Conservation (phyloP, 2,797 vertebrate species). For the Scleropages formosus region DNA sequence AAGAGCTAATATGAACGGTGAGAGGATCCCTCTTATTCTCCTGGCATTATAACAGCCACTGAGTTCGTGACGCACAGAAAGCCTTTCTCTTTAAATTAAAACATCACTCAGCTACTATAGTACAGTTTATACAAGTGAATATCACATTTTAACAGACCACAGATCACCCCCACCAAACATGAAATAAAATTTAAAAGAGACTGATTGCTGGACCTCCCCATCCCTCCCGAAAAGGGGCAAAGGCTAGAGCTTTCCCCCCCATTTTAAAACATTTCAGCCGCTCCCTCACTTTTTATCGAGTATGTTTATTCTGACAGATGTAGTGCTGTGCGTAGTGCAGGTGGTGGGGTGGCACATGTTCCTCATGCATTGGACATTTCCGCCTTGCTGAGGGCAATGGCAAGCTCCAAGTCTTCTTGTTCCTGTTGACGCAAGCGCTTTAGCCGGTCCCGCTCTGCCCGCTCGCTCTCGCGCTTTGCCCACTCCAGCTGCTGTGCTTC, state of each 20-base stretch:
- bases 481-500: constrained; percentile 97
- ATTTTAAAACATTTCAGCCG: neutral
- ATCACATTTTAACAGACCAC: constrained; percentile 38
- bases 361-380: constrained; percentile 90
- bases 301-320: too few relatives aligned
- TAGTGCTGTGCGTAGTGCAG: neutral
- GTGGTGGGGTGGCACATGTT: constrained; percentile 23
- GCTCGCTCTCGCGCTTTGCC: constrained; percentile 95
- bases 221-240: constrained; percentile 25
- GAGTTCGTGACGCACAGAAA: constrained; percentile 21
- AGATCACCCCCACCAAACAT: constrained; percentile 28
- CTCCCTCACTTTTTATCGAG: neutral
- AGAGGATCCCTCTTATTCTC: constrained; percentile 17
- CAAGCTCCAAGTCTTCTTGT: constrained; percentile 94
- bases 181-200: constrained; percentile 23
- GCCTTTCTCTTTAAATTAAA: constrained; percentile 36
- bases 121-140: constrained; percentile 54
- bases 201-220: constrained; percentile 31
- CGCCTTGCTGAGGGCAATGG: constrained; percentile 97
- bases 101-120: constrained; percentile 37
- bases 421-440: constrained; percentile 90
- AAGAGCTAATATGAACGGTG: neutral
- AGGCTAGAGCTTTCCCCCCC: neutral
- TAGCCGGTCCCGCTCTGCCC: constrained; percentile 88
- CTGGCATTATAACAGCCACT: constrained; percentile 15